phyloP scores from a whole-genome alignment of 1,140 invertebrate species.

The Saccostrea cuccullata region DNA sequence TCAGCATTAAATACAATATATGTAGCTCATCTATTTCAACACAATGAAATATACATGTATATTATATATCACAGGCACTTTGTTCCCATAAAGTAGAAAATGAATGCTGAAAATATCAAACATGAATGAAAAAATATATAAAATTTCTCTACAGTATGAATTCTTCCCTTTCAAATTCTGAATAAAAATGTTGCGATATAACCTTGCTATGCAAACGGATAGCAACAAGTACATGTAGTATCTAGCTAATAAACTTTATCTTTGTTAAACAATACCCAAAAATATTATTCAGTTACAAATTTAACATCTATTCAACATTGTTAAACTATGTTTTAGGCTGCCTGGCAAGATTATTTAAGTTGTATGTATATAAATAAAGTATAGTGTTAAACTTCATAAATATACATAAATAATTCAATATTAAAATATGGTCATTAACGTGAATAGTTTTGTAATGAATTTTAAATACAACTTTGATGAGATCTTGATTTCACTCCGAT shows the following conservation, averaged over 20 bases:
- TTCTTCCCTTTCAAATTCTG: neutral
- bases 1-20: neutral
- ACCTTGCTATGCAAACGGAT: neutral
- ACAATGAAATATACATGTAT: neutral
- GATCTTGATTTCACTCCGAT: neutral
- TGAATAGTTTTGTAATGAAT: neutral
- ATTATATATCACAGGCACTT: slow-evolving; percentile 24
- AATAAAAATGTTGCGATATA: neutral
- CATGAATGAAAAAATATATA: neutral
- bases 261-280: no score
- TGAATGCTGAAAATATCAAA: neutral
- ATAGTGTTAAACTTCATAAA: neutral
- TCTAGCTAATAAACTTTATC: no score
- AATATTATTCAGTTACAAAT: neutral
- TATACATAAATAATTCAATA: neutral
- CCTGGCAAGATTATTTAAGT: slow-evolving; percentile 11
- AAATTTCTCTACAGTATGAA: neutral
- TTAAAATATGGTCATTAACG: neutral
- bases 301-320: neutral
- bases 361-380: neutral
- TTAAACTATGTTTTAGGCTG: neutral
- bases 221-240: neutral
- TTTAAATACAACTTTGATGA: neutral
- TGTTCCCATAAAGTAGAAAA: slow-evolving; percentile 10
- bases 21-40: neutral